Evolutionary conservation across 2,797 vertebrate species (phyloP).

Genomic region (Natrix natrix): DNA sequence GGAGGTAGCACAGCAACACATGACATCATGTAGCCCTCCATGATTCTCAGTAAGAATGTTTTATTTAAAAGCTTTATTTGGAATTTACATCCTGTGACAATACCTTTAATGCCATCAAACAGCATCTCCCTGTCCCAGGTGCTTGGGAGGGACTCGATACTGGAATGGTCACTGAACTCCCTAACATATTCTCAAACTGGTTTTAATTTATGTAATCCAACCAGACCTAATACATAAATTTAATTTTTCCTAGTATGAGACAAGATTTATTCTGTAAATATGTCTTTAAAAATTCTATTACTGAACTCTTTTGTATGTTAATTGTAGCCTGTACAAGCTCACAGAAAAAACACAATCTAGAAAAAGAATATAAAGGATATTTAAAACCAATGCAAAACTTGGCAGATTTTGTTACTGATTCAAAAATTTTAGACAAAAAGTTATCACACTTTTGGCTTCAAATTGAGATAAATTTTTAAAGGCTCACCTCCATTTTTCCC

Average conservation of each 20-base stretch:
- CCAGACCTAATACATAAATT: background rate
- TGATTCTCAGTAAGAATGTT: background rate
- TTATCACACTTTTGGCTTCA: background rate
- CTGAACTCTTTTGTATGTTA: background rate
- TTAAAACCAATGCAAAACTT: constrained; percentile 31
- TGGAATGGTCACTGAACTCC: background rate
- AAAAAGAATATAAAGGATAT: background rate
- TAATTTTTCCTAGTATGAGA: background rate
- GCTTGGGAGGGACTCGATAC: background rate
- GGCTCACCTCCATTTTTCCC: constrained; percentile 92
- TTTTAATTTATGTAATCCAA: background rate
- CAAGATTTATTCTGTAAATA: background rate
- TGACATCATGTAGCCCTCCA: background rate
- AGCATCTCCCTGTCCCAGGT: background rate
- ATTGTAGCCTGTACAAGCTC: background rate
- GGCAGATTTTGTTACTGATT: background rate
- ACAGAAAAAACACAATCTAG: background rate
- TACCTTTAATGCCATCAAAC: background rate
- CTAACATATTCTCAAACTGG: background rate
- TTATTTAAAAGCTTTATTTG: background rate
- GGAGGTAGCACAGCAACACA: background rate
- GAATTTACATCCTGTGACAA: background rate
- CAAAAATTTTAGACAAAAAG: background rate
- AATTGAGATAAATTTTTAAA: background rate
- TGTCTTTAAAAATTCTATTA: background rate